Percentiles rank a stretch among this genome's conserved stretches.
Evolutionary conservation across 35 echinoderm and acorn worm species (phyloP).

Genomic region (Heliocidaris tuberculata): DNA sequence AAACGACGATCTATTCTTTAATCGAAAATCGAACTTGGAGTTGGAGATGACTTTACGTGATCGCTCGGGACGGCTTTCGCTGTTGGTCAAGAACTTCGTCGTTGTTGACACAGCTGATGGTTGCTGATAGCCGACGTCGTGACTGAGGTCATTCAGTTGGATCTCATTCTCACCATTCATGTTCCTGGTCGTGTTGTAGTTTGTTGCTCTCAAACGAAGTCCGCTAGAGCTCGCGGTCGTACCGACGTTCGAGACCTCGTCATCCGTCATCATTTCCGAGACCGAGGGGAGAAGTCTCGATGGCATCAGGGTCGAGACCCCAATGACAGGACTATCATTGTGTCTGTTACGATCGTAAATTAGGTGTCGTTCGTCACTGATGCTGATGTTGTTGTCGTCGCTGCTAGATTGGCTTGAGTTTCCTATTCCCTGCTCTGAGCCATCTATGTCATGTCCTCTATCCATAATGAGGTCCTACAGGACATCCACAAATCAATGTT

Average conservation of each 20-base stretch:
- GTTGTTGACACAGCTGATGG: neutral
- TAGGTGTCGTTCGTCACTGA: neutral
- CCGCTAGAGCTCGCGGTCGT: neutral
- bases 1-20: neutral
- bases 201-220: neutral
- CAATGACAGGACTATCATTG: neutral
- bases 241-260: neutral
- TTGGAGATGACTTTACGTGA: slow-evolving; percentile 17
- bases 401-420: neutral
- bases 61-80: neutral
- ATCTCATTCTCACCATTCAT: neutral
- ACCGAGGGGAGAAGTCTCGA: neutral
- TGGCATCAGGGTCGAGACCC: neutral
- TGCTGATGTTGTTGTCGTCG: neutral
- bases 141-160: neutral
- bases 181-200: neutral
- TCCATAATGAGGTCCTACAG: neutral
- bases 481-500: neutral
- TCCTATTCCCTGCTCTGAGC: neutral
- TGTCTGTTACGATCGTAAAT: neutral
- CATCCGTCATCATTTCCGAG: neutral
- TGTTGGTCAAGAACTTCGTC: neutral
- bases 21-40: slow-evolving; percentile 29
- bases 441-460: neutral
- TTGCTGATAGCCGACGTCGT: neutral